A percentile compares a stretch with the other conserved stretches of the same genome.
Conservation (phyloP, 1,140 invertebrate species). For the Ruditapes philippinarum region DNA sequence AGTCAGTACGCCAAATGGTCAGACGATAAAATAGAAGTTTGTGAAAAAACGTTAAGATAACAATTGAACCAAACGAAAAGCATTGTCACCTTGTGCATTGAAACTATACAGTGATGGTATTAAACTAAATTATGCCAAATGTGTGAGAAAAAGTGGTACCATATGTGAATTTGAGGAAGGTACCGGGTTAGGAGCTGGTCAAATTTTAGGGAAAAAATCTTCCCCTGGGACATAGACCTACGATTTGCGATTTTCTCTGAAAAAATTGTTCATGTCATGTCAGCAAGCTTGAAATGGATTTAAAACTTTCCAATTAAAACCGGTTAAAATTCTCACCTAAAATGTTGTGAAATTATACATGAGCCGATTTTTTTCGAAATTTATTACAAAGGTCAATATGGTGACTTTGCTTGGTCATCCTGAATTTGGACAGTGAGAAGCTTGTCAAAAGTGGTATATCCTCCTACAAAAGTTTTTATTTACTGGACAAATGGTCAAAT, state of each 20-base stretch:
- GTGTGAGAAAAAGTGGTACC: slow-evolving; percentile 51
- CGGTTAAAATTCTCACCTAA: slow-evolving; percentile 64
- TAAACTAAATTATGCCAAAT: slow-evolving; percentile 58
- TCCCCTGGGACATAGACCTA: slow-evolving; percentile 82
- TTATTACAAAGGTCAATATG: slow-evolving; percentile 42
- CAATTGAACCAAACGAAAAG: neutral
- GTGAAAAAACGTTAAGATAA: neutral
- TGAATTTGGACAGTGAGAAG: slow-evolving; percentile 67
- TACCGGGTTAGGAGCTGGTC: slow-evolving; percentile 79
- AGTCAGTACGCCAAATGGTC: neutral
- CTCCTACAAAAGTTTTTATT: slow-evolving; percentile 77
- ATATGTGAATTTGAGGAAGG: slow-evolving; percentile 78
- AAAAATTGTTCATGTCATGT: slow-evolving; percentile 62
- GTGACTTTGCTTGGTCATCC: slow-evolving; percentile 70
- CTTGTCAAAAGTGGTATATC: slow-evolving; percentile 19
- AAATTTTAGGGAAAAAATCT: slow-evolving; percentile 75
- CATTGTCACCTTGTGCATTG: slow-evolving; percentile 55
- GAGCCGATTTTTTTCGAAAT: neutral
- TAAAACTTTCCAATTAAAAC: slow-evolving; percentile 45
- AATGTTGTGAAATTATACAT: slow-evolving; percentile 61
- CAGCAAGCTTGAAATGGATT: too few species aligned
- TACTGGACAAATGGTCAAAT: too few species aligned
- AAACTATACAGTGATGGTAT: slow-evolving; percentile 52
- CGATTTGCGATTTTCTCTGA: slow-evolving; percentile 72
- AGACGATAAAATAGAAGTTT: neutral